phyloP scores from a whole-genome alignment of 1,140 invertebrate genomes.

The Tetramorium alpestre region DNA sequence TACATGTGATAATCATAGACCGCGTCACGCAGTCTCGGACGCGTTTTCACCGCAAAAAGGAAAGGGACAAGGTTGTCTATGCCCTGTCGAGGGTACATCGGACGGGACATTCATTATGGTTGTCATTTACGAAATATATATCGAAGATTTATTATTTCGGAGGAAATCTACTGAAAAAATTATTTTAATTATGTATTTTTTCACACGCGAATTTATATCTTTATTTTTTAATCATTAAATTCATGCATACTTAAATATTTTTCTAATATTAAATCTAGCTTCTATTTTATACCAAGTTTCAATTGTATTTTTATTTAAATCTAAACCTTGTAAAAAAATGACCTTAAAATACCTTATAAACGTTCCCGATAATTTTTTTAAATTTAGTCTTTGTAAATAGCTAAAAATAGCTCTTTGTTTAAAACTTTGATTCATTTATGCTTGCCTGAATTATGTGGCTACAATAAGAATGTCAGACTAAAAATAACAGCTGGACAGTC shows the following conservation, averaged over 20 bases:
- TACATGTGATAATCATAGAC: slow-evolving; percentile 52
- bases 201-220: background rate
- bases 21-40: slow-evolving; percentile 51
- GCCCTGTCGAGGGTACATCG: background rate
- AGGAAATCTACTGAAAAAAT: background rate
- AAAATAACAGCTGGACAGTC: slow-evolving; percentile 22
- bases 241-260: background rate
- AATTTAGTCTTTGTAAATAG: too few species aligned
- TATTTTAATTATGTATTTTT: background rate
- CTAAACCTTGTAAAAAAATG: background rate
- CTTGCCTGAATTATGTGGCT: background rate
- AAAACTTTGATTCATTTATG: background rate
- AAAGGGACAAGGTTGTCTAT: slow-evolving; percentile 10
- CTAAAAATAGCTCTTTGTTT: background rate
- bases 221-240: background rate
- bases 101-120: slow-evolving; percentile 21
- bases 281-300: background rate
- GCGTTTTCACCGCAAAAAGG: slow-evolving; percentile 9
- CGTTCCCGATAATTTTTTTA: background rate
- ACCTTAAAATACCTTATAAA: too few species aligned
- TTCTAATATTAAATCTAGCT: background rate
- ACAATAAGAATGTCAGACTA: slow-evolving; percentile 7
- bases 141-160: background rate
- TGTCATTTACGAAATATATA: background rate
- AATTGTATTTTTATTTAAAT: background rate